A percentile compares a stretch with the other conserved stretches of the same genome.
Evolutionary conservation across 1,140 invertebrate species (phyloP).

Genomic region (Plodia interpunctella): DNA sequence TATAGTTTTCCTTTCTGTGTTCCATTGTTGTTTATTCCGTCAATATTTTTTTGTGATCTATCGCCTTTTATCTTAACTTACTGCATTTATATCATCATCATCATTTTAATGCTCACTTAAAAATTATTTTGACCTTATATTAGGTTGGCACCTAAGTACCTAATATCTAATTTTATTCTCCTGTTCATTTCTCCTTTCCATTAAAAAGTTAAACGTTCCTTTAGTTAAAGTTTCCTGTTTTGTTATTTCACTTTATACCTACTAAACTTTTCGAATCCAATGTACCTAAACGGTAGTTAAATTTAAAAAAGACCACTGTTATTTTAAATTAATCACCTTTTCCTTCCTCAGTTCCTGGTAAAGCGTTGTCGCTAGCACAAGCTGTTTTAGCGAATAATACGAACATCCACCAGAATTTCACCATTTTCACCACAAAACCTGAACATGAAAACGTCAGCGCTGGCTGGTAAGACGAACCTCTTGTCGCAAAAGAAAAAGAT

Average conservation of each 20-base stretch:
- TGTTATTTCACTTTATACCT: too few relatives aligned
- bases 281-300: background rate
- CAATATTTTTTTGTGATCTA: background rate
- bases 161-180: too few relatives aligned
- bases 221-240: too few relatives aligned
- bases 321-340: slow-evolving; percentile 35
- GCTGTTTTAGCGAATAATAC: slow-evolving; percentile 64
- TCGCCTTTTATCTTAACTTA: too few relatives aligned
- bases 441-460: slow-evolving; percentile 38
- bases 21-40: background rate
- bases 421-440: slow-evolving; percentile 54
- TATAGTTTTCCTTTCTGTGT: slow-evolving; percentile 12
- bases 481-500: slow-evolving; percentile 27
- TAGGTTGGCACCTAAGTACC: too few relatives aligned
- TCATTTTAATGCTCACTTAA: too few relatives aligned
- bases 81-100: too few relatives aligned
- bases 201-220: too few relatives aligned
- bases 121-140: too few relatives aligned
- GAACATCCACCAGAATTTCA: slow-evolving; percentile 71
- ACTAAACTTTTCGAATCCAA: too few relatives aligned
- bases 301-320: background rate
- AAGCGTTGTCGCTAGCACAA: slow-evolving; percentile 58
- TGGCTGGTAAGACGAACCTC: slow-evolving; percentile 5
- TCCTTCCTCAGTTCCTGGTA: slow-evolving; percentile 44
- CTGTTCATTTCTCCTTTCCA: too few relatives aligned